These are phyloP conservation scores for Conus canariensis DNA, from an alignment of 2,888 invertebrate species.

Conservation along the genomic window DNA sequence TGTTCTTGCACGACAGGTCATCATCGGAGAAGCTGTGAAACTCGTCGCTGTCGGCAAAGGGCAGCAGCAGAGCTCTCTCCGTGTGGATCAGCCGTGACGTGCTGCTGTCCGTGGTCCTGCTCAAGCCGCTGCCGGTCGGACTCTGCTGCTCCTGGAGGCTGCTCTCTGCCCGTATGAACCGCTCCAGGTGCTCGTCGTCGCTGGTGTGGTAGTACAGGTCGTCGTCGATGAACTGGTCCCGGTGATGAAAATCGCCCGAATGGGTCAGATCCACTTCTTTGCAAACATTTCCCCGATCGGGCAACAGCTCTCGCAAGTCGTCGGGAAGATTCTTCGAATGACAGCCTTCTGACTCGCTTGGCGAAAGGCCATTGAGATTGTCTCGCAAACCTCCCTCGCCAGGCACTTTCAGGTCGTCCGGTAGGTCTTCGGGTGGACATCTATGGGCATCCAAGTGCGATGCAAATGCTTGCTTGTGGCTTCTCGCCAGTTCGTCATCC, in stretches of 20 bases:
- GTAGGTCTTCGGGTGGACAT: background rate
- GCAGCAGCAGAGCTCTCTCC: background rate
- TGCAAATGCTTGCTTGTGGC: background rate
- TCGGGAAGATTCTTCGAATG: background rate
- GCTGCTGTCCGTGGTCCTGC: background rate
- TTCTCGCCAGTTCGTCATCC: background rate
- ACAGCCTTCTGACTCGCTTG: background rate
- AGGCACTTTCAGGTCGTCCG: background rate
- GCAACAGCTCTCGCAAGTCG: background rate
- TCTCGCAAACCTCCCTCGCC: background rate
- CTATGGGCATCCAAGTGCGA: background rate
- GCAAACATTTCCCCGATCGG: background rate
- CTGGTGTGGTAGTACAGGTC: constrained; percentile 28
- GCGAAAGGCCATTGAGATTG: background rate
- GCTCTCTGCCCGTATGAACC: background rate
- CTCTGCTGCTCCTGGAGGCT: background rate
- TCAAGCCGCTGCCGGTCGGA: background rate
- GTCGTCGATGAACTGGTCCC: constrained; percentile 14
- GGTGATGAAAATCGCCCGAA: background rate
- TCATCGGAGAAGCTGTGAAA: constrained; percentile 7
- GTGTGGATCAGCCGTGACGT: background rate
- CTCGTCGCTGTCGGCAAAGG: constrained; percentile 14
- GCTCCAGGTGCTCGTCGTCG: constrained; percentile 11
- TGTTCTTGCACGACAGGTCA: constrained; percentile 3
- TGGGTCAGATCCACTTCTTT: background rate